Conservation (phyloP, 2,113 vertebrate species). For the Chroicocephalus ridibundus region DNA sequence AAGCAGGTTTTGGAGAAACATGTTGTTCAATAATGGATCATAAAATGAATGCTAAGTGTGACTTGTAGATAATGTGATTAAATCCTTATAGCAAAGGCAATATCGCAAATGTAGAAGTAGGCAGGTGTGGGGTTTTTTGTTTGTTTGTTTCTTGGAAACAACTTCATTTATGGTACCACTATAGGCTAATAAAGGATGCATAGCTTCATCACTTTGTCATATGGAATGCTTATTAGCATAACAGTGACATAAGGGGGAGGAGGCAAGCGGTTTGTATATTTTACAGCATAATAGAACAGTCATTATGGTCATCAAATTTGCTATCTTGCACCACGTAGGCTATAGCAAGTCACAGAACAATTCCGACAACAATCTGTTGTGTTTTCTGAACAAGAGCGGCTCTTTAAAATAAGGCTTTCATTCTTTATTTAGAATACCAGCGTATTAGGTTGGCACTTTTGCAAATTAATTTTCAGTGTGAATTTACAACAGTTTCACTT, state of each 20-base stretch:
- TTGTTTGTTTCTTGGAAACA: neutral
- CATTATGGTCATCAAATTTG: neutral
- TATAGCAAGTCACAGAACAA: neutral
- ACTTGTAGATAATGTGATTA: neutral
- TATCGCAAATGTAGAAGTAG: neutral
- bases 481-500: neutral
- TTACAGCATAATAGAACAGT: neutral
- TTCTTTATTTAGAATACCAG: neutral
- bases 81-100: neutral
- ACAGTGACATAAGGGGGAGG: neutral
- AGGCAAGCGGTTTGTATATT: neutral
- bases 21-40: neutral
- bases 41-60: neutral
- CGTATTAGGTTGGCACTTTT: neutral
- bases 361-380: neutral
- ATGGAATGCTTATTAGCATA: neutral
- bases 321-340: neutral
- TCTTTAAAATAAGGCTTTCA: neutral
- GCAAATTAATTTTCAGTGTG: neutral
- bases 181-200: neutral
- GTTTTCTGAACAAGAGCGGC: neutral
- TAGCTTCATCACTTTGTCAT: neutral
- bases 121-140: neutral
- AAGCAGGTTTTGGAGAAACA: neutral
- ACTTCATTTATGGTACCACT: accelerated